Evolutionary conservation across 1,140 invertebrate genomes (phyloP), one percentile per base, ranked within the genome.

Genomic region (Vanessa tameamea): DNA sequence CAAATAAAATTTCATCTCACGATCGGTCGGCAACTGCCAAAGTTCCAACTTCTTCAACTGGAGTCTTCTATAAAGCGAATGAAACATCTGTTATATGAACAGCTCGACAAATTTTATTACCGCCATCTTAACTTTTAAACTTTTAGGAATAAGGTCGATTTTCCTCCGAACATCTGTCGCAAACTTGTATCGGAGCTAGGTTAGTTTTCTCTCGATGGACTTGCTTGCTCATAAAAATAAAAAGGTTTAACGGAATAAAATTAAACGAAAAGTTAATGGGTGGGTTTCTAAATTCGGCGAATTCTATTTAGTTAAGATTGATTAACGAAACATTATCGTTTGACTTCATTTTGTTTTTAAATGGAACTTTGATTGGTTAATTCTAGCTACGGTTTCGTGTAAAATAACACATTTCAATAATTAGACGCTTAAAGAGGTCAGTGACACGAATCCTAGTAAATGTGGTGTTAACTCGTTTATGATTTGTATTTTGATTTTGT

Each of bases 1-100:
- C 81, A 83, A 86, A 86, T 86, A 86, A 86, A 84, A 86, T 86
- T 86, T 86, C 84, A 83, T 80, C 81, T 86, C 84, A 83, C 84
- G 81, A 84, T 75, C 82, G 82, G 68, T 81, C 79, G 76, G 75
- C 74, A 73, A 76, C 77, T 82, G 82, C 70, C 73, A 72, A 77
- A 82, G 73, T 79, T 79, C 51, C 65, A 78, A 84, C 76, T 82
- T 82, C 81, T 79, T 79, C 78, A 78, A 78, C 81, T 81, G 61
- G 57, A 82, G 78, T 82, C 76, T 84, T 77, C 78, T 82, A 83
- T 84, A 82, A 83, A 84, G 81, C 78, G 78, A 68, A 77, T 70
- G 80, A 77, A 86, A 86, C 84, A 86, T 84, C 82, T 86, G 84
- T 86, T 84, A 81, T 84, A 82, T 83, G 82, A 78, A 82, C 80